These are phyloP conservation scores for Achlya flavicornis DNA, from an alignment of 2,888 invertebrate genomes.

Conservation along the genomic window DNA sequence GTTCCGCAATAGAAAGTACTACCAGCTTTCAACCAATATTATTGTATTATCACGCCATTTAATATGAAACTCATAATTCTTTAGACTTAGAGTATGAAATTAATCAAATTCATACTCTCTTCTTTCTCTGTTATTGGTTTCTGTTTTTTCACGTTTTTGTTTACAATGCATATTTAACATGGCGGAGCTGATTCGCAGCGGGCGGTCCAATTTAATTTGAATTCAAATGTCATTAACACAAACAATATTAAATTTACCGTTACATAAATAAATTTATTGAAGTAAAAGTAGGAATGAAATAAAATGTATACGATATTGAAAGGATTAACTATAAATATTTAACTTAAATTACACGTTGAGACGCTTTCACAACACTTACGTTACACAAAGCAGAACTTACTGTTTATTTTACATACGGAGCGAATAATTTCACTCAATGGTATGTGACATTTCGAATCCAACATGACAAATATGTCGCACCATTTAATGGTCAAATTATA, in stretches of 20 bases:
- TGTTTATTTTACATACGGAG: slow-evolving; percentile 8
- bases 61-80: slow-evolving; percentile 1
- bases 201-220: slow-evolving; percentile 3
- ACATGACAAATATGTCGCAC: not conserved
- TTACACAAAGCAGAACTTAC: slow-evolving; percentile 6
- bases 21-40: not conserved
- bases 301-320: too few relatives aligned
- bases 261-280: not conserved
- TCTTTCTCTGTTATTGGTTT: not conserved
- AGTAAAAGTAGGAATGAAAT: too few relatives aligned
- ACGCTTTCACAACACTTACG: slow-evolving; percentile 9
- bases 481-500: not conserved
- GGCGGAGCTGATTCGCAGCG: not conserved
- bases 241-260: not conserved
- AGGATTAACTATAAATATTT: not conserved
- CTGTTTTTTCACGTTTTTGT: not conserved
- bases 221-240: slow-evolving; percentile 1
- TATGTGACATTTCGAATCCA: slow-evolving; percentile 1
- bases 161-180: not conserved
- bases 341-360: not conserved
- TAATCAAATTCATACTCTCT: too few relatives aligned
- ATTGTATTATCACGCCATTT: not conserved
- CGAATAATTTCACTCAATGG: slow-evolving; percentile 1
- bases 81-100: not conserved
- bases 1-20: slow-evolving; percentile 3